A percentile compares a stretch with the other conserved stretches of the same genome.
These are phyloP conservation scores for Osedax fenrisi DNA, from an alignment of 2,888 invertebrate species.

Conservation along the genomic window DNA sequence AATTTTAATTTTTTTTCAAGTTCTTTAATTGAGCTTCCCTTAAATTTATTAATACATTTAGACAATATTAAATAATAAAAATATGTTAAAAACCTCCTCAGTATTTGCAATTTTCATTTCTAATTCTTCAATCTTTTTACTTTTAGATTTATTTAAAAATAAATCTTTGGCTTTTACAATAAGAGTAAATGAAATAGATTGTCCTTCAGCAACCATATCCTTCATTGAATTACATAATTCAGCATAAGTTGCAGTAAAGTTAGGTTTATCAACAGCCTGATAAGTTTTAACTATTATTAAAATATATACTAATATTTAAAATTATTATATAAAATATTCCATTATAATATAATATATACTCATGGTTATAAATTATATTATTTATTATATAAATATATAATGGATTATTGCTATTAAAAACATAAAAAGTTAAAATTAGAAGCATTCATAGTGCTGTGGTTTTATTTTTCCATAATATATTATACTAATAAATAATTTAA, in stretches of 20 bases:
- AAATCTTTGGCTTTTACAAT: background rate
- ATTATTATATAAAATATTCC: too few species aligned
- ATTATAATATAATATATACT: too few species aligned
- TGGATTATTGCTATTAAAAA: background rate
- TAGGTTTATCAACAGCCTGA: background rate
- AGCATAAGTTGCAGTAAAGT: background rate
- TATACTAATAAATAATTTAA: background rate
- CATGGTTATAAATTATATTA: too few species aligned
- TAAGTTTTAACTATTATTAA: background rate
- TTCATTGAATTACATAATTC: background rate
- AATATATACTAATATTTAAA: too few species aligned
- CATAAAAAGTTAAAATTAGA: background rate
- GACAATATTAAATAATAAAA: background rate
- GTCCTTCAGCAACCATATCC: background rate
- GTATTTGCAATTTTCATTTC: background rate
- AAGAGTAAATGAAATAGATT: too few species aligned
- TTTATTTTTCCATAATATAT: background rate
- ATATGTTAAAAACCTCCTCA: background rate
- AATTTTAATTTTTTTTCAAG: background rate
- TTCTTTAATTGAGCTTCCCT: background rate
- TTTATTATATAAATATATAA: too few species aligned
- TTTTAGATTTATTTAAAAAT: background rate
- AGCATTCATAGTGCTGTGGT: background rate
- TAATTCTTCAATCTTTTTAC: background rate
- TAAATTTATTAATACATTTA: background rate